phyloP scores from a whole-genome alignment of 1,140 invertebrate species.

The Aphis gossypii region DNA sequence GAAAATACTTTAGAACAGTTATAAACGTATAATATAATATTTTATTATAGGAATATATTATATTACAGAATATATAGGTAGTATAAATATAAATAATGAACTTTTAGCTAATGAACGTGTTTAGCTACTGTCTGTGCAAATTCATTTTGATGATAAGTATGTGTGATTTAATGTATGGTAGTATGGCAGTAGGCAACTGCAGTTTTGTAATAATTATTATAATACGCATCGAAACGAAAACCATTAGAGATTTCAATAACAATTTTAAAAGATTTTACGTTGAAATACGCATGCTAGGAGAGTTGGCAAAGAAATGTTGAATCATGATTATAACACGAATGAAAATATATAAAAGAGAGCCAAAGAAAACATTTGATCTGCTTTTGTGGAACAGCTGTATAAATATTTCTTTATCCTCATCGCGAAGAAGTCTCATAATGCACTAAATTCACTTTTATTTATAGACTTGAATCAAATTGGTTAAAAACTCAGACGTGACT shows the following conservation, averaged over 20 bases:
- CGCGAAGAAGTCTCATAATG: background rate
- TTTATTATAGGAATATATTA: background rate
- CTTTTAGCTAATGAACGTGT: background rate
- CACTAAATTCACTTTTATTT: background rate
- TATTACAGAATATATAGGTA: background rate
- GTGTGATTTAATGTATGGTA: background rate
- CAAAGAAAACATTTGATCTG: conserved; percentile 8
- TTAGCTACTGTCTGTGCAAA: background rate
- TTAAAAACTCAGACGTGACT: background rate
- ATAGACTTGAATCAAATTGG: background rate
- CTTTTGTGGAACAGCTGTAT: background rate
- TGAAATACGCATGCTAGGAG: background rate
- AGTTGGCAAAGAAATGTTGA: background rate
- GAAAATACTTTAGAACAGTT: background rate
- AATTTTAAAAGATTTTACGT: background rate
- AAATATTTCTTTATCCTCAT: background rate
- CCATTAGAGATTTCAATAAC: background rate
- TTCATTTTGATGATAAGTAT: background rate
- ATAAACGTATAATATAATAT: background rate
- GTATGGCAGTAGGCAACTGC: background rate
- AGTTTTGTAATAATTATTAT: background rate
- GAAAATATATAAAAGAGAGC: background rate
- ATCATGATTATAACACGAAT: background rate
- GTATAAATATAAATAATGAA: background rate
- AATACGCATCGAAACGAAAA: background rate